Conservation (phyloP, 2,113 vertebrate genomes). For the Formicarius rufipectus region DNA sequence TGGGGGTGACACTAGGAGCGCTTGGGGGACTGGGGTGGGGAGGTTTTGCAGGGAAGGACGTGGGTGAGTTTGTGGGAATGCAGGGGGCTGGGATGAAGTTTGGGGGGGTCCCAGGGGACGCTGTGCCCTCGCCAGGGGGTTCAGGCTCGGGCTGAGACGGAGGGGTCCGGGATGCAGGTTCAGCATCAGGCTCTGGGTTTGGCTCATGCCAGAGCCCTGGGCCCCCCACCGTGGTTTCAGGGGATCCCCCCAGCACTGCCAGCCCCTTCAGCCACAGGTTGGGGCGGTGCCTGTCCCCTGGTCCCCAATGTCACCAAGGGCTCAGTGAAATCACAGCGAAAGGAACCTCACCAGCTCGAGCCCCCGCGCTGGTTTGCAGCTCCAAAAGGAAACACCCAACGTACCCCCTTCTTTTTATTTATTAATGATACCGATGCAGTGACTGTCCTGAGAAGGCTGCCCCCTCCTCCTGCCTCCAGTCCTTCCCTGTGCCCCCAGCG, state of each 20-base stretch:
- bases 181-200: too few relatives aligned
- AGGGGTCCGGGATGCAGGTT: neutral
- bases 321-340: neutral
- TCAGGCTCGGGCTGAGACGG: neutral
- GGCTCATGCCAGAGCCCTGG: too few relatives aligned
- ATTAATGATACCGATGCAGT: too few relatives aligned
- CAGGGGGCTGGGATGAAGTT: neutral
- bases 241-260: neutral
- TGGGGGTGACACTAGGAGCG: neutral
- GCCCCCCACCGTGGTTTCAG: neutral
- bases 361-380: accelerated
- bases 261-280: too few relatives aligned
- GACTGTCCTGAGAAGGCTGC: neutral
- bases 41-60: too few relatives aligned
- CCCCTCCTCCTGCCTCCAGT: neutral
- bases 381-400: neutral
- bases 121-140: accelerated
- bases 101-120: too few relatives aligned
- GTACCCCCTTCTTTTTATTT: accelerated
- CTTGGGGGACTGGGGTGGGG: neutral
- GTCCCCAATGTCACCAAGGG: neutral
- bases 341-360: neutral
- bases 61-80: neutral
- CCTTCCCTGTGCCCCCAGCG: neutral
- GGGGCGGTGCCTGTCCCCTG: neutral